Evolutionary conservation across 2,797 vertebrate species (phyloP).

Genomic region (Sebastes nivosus): DNA sequence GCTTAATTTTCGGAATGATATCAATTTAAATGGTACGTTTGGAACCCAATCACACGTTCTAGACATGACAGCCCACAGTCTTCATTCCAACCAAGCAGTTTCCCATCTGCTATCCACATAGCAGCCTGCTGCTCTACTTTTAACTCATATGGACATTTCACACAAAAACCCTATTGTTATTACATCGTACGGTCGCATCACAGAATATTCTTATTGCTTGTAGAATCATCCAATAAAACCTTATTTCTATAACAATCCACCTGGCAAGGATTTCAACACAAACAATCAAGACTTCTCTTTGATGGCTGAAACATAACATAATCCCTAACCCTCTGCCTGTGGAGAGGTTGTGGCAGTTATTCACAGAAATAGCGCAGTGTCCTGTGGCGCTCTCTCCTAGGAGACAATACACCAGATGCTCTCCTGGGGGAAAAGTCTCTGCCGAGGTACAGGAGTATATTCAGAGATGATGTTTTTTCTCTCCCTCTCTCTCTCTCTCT

Average conservation of each 20-base stretch:
- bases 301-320: not conserved
- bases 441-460: not conserved
- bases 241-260: not conserved
- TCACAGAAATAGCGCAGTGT: constrained; percentile 15
- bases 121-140: not conserved
- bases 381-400: constrained; percentile 1
- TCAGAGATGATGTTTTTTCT: not conserved
- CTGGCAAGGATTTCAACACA: not conserved
- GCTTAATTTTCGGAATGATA: not conserved
- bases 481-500: no score
- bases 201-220: not conserved
- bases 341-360: not conserved
- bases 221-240: not conserved
- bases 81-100: not conserved
- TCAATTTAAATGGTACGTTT: not conserved
- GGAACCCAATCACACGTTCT: not conserved
- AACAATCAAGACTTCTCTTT: not conserved
- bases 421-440: not conserved
- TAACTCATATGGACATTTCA: not conserved
- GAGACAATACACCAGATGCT: constrained; percentile 7
- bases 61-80: not conserved
- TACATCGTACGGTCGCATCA: not conserved
- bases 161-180: not conserved
- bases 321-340: not conserved
- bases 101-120: not conserved